Conservation (phyloP, 92 coral and sea anemone species). For the Isaurus tuberculatus region DNA sequence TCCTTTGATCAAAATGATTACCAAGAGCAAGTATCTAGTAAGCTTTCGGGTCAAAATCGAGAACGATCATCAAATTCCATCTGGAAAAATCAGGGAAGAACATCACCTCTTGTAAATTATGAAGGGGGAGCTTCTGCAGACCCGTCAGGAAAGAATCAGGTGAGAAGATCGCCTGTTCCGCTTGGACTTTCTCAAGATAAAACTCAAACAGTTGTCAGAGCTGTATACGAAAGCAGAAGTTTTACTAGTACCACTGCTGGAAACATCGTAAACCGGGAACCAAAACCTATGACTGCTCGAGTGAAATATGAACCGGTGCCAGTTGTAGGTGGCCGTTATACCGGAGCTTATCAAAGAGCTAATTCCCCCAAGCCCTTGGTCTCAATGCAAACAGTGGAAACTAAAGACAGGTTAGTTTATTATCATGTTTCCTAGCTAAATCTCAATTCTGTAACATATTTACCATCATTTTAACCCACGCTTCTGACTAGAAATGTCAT, state of each 20-base stretch:
- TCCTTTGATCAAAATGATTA: neutral
- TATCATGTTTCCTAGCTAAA: neutral
- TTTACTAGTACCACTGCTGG: neutral
- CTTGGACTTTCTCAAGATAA: conserved; percentile 1
- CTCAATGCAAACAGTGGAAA: neutral
- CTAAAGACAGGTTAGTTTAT: conserved; percentile 14
- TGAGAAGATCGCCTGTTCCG: conserved; percentile 3
- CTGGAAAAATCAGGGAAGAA: neutral
- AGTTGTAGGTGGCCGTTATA: neutral
- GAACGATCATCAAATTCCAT: neutral
- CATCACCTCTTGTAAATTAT: neutral
- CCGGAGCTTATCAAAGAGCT: neutral
- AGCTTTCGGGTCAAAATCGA: neutral
- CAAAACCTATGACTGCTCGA: conserved; percentile 26
- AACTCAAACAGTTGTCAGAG: neutral
- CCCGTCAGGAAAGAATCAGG: neutral
- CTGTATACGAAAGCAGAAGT: neutral
- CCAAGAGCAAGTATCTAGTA: neutral
- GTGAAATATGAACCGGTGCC: conserved; percentile 24
- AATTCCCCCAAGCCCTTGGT: conserved; percentile 5
- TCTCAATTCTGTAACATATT: no score
- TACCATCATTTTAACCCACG: no score
- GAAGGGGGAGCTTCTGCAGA: neutral
- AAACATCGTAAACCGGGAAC: neutral
- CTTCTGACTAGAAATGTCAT: no score